Evolutionary conservation across 2,113 vertebrate genomes (phyloP).

Genomic region (Trichomycterus rosablanca): DNA sequence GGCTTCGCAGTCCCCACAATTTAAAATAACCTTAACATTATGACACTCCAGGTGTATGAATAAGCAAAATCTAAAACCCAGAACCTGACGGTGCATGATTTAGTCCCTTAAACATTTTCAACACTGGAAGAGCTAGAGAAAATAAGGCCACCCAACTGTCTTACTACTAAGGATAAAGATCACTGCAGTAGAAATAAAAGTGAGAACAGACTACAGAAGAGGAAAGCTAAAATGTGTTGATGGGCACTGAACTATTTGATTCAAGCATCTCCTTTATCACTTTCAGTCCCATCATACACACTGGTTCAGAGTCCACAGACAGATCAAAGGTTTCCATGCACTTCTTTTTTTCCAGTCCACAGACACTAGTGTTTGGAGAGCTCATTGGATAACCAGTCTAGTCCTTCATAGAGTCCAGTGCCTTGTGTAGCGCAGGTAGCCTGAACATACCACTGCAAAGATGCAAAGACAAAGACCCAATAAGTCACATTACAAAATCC

Average conservation of each 20-base stretch:
- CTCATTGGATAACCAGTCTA: slow-evolving; percentile 1
- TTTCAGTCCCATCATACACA: slow-evolving; percentile 5
- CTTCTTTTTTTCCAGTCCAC: background rate
- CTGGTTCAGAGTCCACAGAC: background rate
- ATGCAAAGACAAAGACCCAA: background rate
- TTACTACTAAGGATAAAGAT: background rate
- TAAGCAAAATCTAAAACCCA: no score
- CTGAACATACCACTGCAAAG: background rate
- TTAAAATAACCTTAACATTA: no score
- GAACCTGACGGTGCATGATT: background rate
- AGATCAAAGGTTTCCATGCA: background rate
- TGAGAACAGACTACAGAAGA: slow-evolving; percentile 7
- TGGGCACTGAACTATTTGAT: no score
- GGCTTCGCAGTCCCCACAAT: no score
- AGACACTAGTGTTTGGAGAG: background rate
- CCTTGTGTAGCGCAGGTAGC: slow-evolving; percentile 1
- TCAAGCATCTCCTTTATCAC: background rate
- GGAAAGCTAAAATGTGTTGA: slow-evolving; percentile 19
- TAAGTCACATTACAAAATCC: no score
- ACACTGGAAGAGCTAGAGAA: slow-evolving; percentile 4
- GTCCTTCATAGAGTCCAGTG: background rate
- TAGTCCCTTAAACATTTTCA: slow-evolving; percentile 7
- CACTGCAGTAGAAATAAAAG: background rate
- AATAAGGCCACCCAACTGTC: background rate
- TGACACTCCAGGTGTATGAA: no score